phyloP scores from a whole-genome alignment of 2,797 vertebrate genomes.

The Prionace glauca region DNA sequence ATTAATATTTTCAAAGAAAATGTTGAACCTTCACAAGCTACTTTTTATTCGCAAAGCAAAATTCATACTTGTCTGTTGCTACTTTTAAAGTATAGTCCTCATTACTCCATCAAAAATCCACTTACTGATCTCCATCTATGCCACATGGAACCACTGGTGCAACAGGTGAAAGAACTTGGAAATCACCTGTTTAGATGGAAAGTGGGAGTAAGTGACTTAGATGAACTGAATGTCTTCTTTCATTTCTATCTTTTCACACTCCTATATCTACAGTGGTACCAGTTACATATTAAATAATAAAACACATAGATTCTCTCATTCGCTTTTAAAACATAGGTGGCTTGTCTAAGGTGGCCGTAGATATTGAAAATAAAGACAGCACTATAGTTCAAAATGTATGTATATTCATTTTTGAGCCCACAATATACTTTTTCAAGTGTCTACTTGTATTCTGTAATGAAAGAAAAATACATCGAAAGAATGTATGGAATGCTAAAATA shows the following conservation, averaged over 20 bases:
- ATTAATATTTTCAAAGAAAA: not conserved
- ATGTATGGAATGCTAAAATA: not conserved
- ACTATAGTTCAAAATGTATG: not conserved
- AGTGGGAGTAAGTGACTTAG: not conserved
- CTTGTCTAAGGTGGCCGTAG: not conserved
- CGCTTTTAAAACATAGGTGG: not conserved
- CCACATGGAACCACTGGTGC: not conserved
- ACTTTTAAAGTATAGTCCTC: not conserved
- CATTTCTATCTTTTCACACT: not conserved
- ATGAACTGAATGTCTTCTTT: not conserved
- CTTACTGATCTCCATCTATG: not conserved
- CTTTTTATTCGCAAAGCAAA: not conserved
- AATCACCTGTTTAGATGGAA: not conserved
- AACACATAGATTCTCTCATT: no score
- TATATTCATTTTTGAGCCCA: not conserved
- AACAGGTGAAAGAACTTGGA: not conserved
- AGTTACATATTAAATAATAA: not conserved
- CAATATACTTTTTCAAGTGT: not conserved
- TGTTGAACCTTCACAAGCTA: not conserved
- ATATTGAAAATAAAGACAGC: not conserved
- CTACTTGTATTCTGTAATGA: not conserved
- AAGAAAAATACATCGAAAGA: not conserved
- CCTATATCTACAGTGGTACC: not conserved
- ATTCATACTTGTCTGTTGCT: not conserved
- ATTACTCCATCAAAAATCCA: not conserved